These are phyloP conservation scores for Drosophila kepulauana DNA, from an alignment of 1,140 invertebrate species.

Conservation along the genomic window DNA sequence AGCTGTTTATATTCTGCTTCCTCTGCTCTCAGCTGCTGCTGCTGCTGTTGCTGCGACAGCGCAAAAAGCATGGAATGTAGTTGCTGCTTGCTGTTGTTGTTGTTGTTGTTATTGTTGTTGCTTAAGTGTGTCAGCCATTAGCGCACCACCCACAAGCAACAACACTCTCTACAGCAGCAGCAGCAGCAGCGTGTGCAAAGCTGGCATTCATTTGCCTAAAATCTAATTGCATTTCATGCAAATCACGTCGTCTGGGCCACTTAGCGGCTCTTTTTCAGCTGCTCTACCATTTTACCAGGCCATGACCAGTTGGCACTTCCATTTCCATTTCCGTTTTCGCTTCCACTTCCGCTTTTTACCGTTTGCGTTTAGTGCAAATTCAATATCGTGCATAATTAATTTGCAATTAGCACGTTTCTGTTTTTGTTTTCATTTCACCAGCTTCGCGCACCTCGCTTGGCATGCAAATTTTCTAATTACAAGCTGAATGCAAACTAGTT, in stretches of 20 bases:
- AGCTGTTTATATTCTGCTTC: conserved; percentile 83
- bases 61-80: conserved; percentile 25
- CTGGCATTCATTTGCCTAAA: conserved; percentile 47
- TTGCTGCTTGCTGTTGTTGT: conserved; percentile 14
- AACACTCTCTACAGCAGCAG: conserved; percentile 16
- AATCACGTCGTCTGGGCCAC: conserved; percentile 64
- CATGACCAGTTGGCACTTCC: conserved; percentile 17
- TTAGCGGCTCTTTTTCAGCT: conserved; percentile 26
- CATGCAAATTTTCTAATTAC: conserved; percentile 80
- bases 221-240: conserved; percentile 73
- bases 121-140: conserved; percentile 81
- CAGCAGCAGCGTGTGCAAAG: conserved; percentile 23
- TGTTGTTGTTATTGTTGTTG: conserved; percentile 47
- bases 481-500: conserved; percentile 76
- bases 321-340: conserved; percentile 29
- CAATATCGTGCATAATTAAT: conserved; percentile 85
- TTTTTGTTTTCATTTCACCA: conserved; percentile 81
- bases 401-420: conserved; percentile 85
- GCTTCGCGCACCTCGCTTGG: conserved; percentile 19
- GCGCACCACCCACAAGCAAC: conserved; percentile 54
- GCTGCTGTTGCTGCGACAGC: conserved; percentile 31
- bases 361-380: conserved; percentile 78
- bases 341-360: conserved; percentile 17
- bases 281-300: conserved; percentile 22
- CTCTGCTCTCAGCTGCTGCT: conserved; percentile 27